phyloP scores from a whole-genome alignment of 2,888 invertebrate genomes.

The Drosophila prolongata region DNA sequence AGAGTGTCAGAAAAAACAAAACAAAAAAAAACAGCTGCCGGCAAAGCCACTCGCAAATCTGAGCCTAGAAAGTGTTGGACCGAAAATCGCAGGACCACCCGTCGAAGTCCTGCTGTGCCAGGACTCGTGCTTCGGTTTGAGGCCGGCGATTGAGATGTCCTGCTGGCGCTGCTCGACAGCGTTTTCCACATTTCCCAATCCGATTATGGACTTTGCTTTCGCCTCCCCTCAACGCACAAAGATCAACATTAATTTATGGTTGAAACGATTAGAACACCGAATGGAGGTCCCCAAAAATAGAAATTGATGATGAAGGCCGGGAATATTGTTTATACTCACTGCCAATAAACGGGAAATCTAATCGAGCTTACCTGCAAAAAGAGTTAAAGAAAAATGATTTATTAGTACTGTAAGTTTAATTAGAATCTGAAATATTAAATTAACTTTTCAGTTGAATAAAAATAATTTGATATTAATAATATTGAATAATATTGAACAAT shows the following conservation, averaged over 20 bases:
- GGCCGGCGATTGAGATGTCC: constrained; percentile 69
- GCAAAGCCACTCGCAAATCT: constrained; percentile 50
- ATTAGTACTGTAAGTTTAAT: not conserved
- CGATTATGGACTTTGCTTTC: constrained; percentile 65
- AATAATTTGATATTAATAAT: too few relatives aligned
- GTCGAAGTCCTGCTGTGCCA: constrained; percentile 66
- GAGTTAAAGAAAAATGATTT: not conserved
- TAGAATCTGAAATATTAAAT: too few relatives aligned
- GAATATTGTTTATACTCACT: constrained; percentile 12
- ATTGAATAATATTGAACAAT: too few relatives aligned
- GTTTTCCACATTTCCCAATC: constrained; percentile 53
- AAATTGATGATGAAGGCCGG: constrained; percentile 27
- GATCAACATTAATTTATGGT: constrained; percentile 69
- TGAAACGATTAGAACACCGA: constrained; percentile 56
- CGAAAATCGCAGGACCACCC: constrained; percentile 60
- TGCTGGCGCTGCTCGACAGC: constrained; percentile 58
- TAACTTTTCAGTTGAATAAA: too few relatives aligned
- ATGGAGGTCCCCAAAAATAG: constrained; percentile 27
- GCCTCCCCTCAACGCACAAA: constrained; percentile 42
- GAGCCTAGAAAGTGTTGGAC: constrained; percentile 66
- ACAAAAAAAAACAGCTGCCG: constrained; percentile 63
- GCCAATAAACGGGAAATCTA: constrained; percentile 39
- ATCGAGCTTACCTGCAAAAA: constrained; percentile 57
- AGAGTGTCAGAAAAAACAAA: constrained; percentile 31
- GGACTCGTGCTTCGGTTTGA: constrained; percentile 61